Base-by-base conservation (phyloP, 92 coral and sea anemone genomes). In the Blastomussa wellsi region DNA sequence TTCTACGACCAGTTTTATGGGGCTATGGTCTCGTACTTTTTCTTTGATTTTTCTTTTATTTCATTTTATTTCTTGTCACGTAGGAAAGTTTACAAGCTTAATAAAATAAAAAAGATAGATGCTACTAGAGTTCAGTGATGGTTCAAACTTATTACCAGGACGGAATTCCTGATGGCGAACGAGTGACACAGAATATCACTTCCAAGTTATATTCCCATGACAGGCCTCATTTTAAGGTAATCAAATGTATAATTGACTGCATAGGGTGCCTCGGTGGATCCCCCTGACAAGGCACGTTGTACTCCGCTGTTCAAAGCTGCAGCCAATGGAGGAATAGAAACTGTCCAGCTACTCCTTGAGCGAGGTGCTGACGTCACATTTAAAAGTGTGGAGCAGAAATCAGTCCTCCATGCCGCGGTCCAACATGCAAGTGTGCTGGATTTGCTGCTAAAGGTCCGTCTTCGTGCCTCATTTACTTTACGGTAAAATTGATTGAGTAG, bases 281-380 rank as follows among this genome's bases (percentile, higher is more conserved):
- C 90, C 48, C 94, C 90, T 42, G 94, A 92, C 86, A 89, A 78
- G 74, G 41, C 81, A 13, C 86, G 83, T 19, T 60, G 94, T 67
- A 92, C 94, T 62, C 94, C 94, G n/a, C 90, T 92, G 37, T 92
- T 89, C 82, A 77, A 75, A 88, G 94, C 97, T 0, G 94, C 93
- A 5, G 85, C 90, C 12, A 72, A 79, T 6, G 91, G 93, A 14
- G 95, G 89, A 19, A 85, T 90, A 16, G 91, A 93, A 49, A 89
- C 93, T 28, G 90, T 91, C 28, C 65, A 89, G 44, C 77, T 86
- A n/a, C 70, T 93, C 49, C 82, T 89, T 20, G 86, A 84, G 35
- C 89, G 89, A 49, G 93, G 93, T 35, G 91, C 94, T 51, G 90
- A 89, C 51, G 87, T 91, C 42, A 86, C 90, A 22, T 82, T 91